A percentile compares a stretch with the other conserved stretches of the same genome.
These are phyloP conservation scores for Macrosoma leucophasiata DNA, from an alignment of 2,888 invertebrate genomes.

Conservation along the genomic window DNA sequence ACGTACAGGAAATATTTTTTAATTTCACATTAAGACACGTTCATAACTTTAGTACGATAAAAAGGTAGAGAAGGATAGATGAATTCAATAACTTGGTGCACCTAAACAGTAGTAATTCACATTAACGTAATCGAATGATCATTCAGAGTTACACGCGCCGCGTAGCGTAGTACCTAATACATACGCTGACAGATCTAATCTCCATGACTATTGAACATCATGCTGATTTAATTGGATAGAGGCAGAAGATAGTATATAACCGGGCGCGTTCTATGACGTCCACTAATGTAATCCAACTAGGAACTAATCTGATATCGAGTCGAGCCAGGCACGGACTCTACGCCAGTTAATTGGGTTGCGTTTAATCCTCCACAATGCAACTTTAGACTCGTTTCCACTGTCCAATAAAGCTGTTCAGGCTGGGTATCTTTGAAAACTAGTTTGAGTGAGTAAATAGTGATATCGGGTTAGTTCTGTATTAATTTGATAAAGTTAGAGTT, in stretches of 20 bases:
- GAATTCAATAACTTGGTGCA: too few relatives aligned
- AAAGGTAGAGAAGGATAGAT: too few relatives aligned
- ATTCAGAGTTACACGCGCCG: too few relatives aligned
- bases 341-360: slow-evolving; percentile 65
- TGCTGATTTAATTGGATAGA: slow-evolving; percentile 50
- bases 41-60: too few relatives aligned
- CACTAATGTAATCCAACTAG: slow-evolving; percentile 63
- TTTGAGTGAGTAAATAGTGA: too few relatives aligned
- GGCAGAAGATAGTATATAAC: slow-evolving; percentile 32
- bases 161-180: slow-evolving; percentile 7
- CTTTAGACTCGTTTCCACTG: slow-evolving; percentile 57
- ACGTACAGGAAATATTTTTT: too few relatives aligned
- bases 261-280: slow-evolving; percentile 41
- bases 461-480: too few relatives aligned
- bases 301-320: slow-evolving; percentile 68
- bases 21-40: too few relatives aligned
- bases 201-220: slow-evolving; percentile 54
- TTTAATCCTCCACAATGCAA: slow-evolving; percentile 65
- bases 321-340: slow-evolving; percentile 54
- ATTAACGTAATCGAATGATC: too few relatives aligned
- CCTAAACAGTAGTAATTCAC: too few relatives aligned
- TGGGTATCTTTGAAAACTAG: too few relatives aligned
- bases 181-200: slow-evolving; percentile 43
- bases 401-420: slow-evolving; percentile 41
- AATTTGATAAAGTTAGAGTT: too few relatives aligned